Evolutionary conservation across 2,797 vertebrate genomes (phyloP).

Genomic region (Hafferia zeledoni): DNA sequence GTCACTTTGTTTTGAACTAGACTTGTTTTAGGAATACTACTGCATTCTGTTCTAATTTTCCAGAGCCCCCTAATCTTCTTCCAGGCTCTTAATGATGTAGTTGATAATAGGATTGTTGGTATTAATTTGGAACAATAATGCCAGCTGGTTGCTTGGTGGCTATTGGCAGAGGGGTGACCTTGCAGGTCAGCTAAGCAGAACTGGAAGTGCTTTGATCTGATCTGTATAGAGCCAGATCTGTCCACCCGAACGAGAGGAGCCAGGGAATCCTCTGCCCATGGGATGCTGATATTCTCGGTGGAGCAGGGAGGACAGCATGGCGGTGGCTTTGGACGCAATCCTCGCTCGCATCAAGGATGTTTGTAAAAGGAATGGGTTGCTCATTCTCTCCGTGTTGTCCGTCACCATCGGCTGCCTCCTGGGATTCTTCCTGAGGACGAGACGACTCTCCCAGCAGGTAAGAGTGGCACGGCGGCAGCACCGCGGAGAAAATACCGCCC

Average conservation of each 20-base stretch:
- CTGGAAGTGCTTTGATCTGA: conserved; percentile 73
- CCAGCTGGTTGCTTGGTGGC: conserved; percentile 72
- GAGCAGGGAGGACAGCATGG: conserved; percentile 79
- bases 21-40: conserved; percentile 68
- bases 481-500: background rate
- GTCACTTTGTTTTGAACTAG: conserved; percentile 48
- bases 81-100: conserved; percentile 83
- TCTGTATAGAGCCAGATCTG: conserved; percentile 60
- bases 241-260: background rate
- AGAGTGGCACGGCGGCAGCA: conserved; percentile 37
- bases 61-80: conserved; percentile 92
- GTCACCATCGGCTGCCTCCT: conserved; percentile 96
- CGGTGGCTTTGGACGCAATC: conserved; percentile 84
- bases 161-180: conserved; percentile 72
- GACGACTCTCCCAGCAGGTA: conserved; percentile 93
- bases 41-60: conserved; percentile 88
- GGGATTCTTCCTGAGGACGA: conserved; percentile 94
- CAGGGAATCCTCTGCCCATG: conserved; percentile 68
- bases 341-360: conserved; percentile 90
- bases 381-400: conserved; percentile 93
- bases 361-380: conserved; percentile 93
- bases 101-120: conserved; percentile 82
- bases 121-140: conserved; percentile 78
- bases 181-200: conserved; percentile 63
- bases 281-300: conserved; percentile 76